A percentile compares a stretch with the other conserved stretches of the same genome.
Conservation (phyloP, 2,888 invertebrate species). For the Cephonodes hylas region DNA sequence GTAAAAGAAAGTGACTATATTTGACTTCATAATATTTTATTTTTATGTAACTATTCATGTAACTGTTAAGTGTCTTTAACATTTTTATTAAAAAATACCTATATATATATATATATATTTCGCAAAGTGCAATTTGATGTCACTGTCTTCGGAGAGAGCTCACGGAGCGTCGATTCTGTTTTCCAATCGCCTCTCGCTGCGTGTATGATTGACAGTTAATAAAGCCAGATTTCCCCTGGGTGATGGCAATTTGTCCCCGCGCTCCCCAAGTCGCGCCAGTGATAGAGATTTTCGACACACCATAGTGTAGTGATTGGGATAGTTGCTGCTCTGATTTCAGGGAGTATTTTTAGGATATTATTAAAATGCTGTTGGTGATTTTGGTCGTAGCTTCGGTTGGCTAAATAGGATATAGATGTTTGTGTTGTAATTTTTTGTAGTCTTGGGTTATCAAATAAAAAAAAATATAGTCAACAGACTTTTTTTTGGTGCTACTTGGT, state of each 20-base stretch:
- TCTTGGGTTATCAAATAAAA: no score
- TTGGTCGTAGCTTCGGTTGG: no score
- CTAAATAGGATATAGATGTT: no score
- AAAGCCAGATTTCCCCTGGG: slow-evolving; percentile 71
- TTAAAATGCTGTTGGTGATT: background rate
- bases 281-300: slow-evolving; percentile 6
- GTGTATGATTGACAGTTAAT: slow-evolving; percentile 73
- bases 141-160: background rate
- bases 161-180: background rate
- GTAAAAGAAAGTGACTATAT: no score
- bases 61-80: no score
- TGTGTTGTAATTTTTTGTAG: no score
- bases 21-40: no score
- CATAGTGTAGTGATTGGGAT: background rate
- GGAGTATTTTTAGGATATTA: background rate
- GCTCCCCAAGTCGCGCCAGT: background rate
- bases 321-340: background rate
- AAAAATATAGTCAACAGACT: no score
- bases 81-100: background rate
- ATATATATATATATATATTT: background rate
- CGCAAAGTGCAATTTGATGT: background rate
- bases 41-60: no score
- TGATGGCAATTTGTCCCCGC: slow-evolving; percentile 59
- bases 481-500: no score
- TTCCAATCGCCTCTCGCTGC: slow-evolving; percentile 16